Conservation (phyloP, 2,113 vertebrate species). For the Numida meleagris region DNA sequence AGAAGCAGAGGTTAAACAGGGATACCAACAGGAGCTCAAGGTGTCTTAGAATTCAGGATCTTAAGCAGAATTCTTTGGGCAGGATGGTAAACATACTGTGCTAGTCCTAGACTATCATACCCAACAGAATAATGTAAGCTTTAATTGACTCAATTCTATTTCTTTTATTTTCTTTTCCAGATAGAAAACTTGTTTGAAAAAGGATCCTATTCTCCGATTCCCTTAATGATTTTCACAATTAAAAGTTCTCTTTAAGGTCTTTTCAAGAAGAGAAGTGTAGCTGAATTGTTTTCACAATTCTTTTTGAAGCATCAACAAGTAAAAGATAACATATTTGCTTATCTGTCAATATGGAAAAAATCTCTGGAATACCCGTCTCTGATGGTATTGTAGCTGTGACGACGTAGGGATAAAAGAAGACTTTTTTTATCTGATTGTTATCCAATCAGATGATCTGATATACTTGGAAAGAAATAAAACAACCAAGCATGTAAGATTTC, state of each 20-base stretch:
- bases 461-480: not conserved
- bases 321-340: not conserved
- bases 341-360: not conserved
- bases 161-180: not conserved
- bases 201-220: not conserved
- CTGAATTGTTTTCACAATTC: not conserved
- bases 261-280: not conserved
- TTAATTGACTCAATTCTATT: not conserved
- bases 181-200: not conserved
- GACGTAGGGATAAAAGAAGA: not conserved
- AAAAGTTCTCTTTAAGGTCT: not conserved
- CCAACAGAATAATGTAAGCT: not conserved
- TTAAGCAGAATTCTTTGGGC: not conserved
- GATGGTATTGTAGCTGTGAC: not conserved
- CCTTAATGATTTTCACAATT: not conserved
- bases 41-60: not conserved
- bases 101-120: not conserved
- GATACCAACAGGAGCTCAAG: not conserved
- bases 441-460: not conserved
- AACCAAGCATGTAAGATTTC: not conserved
- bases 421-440: not conserved
- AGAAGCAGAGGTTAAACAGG: constrained; percentile 15
- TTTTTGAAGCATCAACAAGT: not conserved
- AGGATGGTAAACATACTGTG: not conserved
- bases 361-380: not conserved